phyloP scores from a whole-genome alignment of 2,797 vertebrate genomes.

The Lates japonicus region DNA sequence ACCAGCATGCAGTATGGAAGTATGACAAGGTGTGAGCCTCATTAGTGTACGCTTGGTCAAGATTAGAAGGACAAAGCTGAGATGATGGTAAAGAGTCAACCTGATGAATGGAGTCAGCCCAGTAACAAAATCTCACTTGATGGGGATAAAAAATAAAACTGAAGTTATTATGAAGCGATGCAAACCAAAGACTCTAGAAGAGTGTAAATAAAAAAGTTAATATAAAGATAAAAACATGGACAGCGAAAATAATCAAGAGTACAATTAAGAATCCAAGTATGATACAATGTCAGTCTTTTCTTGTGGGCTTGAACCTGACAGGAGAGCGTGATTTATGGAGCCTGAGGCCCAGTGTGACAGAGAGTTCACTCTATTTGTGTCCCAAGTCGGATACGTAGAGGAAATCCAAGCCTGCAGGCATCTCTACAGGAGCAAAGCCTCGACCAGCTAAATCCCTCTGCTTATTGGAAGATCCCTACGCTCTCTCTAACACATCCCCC shows the following conservation, averaged over 20 bases:
- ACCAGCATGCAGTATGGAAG: too few species aligned
- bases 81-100: neutral
- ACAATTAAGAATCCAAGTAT: neutral
- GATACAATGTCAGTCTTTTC: neutral
- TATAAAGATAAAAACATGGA: too few species aligned
- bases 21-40: neutral
- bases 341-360: constrained; percentile 9
- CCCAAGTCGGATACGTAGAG: constrained; percentile 3
- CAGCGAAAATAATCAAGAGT: neutral
- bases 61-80: neutral
- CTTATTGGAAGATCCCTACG: constrained; percentile 23
- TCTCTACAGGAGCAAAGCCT: constrained; percentile 33
- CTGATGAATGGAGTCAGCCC: too few species aligned
- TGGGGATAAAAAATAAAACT: too few species aligned
- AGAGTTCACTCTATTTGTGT: constrained; percentile 48
- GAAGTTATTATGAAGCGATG: neutral
- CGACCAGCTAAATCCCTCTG: constrained; percentile 21
- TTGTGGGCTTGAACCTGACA: constrained; percentile 9
- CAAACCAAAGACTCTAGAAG: neutral
- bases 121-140: too few species aligned
- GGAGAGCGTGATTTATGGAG: constrained; percentile 14
- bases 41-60: neutral
- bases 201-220: too few species aligned
- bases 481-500: constrained; percentile 2
- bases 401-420: constrained; percentile 58